Conservation (phyloP, 2,113 vertebrate species). For the Lipophrys pholis region DNA sequence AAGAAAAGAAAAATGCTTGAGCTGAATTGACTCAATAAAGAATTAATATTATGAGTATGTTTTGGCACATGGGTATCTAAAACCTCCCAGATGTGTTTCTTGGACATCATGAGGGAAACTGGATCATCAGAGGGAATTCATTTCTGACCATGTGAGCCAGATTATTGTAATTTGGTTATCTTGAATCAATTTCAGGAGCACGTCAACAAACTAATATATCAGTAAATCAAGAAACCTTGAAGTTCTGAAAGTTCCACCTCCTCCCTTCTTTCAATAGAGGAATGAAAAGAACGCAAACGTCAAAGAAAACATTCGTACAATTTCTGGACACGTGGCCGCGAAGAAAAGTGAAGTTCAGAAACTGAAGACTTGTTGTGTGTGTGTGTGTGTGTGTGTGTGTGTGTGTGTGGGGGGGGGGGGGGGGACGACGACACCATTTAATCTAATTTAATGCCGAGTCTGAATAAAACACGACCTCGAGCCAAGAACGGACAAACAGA, state of each 20-base stretch:
- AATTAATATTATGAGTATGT: too few species aligned
- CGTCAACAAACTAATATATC: slow-evolving; percentile 49
- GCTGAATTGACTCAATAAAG: too few species aligned
- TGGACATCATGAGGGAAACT: too few species aligned
- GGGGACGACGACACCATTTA: slow-evolving; percentile 9
- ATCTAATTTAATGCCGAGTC: neutral
- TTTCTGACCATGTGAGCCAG: neutral
- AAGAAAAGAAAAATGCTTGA: too few species aligned
- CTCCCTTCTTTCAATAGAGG: slow-evolving; percentile 45
- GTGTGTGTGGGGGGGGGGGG: too few species aligned
- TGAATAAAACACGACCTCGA: slow-evolving; percentile 1
- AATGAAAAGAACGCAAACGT: slow-evolving; percentile 58
- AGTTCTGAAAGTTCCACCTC: slow-evolving; percentile 35
- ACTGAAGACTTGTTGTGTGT: too few species aligned
- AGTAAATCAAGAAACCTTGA: neutral
- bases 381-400: too few species aligned
- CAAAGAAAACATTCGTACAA: neutral
- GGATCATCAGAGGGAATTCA: neutral
- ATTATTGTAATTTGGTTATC: slow-evolving; percentile 38
- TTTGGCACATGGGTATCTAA: too few species aligned
- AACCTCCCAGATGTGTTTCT: too few species aligned
- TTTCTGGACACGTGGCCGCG: neutral
- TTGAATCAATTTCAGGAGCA: slow-evolving; percentile 48
- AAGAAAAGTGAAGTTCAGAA: slow-evolving; percentile 21
- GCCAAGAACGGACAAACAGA: slow-evolving; percentile 11